Evolutionary conservation across 2,113 vertebrate species (phyloP).

Genomic region (Thermophis baileyi): DNA sequence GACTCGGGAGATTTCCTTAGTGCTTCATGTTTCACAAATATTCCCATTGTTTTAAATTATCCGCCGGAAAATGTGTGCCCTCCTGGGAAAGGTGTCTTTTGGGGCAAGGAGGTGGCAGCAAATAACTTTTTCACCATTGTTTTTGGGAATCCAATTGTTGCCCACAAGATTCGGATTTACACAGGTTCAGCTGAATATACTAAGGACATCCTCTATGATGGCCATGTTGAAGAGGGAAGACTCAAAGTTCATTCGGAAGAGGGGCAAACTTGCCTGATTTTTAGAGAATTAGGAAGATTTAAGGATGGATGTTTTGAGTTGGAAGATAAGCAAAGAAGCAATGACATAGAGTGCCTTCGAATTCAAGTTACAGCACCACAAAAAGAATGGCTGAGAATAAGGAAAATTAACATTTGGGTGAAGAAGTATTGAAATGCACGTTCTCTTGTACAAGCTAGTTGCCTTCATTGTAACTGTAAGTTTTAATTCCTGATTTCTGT

Average conservation of each 20-base stretch:
- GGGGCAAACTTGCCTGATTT: background rate
- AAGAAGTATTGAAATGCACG: background rate
- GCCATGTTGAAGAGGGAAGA: background rate
- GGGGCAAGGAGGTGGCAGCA: background rate
- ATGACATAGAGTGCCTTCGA: background rate
- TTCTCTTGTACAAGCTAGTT: accelerated
- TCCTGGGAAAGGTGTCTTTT: background rate
- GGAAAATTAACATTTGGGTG: conserved; percentile 14
- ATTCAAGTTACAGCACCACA: background rate
- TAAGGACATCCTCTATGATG: background rate
- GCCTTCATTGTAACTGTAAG: background rate
- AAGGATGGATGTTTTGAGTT: background rate
- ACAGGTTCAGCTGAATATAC: background rate
- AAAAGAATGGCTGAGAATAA: conserved; percentile 18
- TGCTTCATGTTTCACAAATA: conserved; percentile 32
- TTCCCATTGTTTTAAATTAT: background rate
- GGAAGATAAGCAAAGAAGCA: background rate
- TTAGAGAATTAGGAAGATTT: background rate
- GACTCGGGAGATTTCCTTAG: conserved; percentile 8
- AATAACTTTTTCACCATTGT: background rate
- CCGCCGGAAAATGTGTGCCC: conserved; percentile 11
- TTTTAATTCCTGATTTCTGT: background rate
- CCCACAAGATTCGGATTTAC: background rate
- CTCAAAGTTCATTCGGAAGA: accelerated
- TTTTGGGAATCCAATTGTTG: background rate